Base-by-base conservation (phyloP, 1,140 invertebrate species). In the Heliconius congener region DNA sequence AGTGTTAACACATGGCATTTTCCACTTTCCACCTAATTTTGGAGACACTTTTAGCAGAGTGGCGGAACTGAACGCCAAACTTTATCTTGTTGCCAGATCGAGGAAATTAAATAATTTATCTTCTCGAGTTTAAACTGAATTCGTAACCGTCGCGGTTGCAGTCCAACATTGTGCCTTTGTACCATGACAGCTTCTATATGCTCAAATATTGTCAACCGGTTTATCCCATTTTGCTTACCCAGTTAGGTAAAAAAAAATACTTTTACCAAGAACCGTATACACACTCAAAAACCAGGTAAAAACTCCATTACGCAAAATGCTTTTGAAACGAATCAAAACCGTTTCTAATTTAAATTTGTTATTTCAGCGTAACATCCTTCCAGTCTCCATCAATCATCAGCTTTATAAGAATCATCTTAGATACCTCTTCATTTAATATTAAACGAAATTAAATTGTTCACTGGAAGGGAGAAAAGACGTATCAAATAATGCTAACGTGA, bases 361-460 rank as follows among this genome's bases (percentile, higher is more conserved):
- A 23, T 23, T 57, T 57, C 19, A 57, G n/a, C 55, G 8, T 18
- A 57, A 9, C 55, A 9, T 23, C n/a, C 19, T 52, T 19, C 50
- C 50, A 52, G n/a, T 8, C n/a, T 23, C 55, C 55, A 57, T 57
- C n/a, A 9, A 57, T 57, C 55, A 57, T 23, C 55, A 57, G 55
- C 55, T 23, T 57, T 57, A 57, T 57, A 57, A 57, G 55, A 23
- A 57, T 9, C 55, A n/a, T 57, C 55, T 57, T 9, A 11, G 19
- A 57, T 18, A 57, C 55, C n/a, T 57, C 55, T 57, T 57, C 55
- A 57, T 57, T 57, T 23, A n/a, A 57, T 57, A 60, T 60, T n/a
- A 60, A 60, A n/a, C n/a, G 55, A 60, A 60, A 60, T 60, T 27
- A 60, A 60, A 60, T 60, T 23, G 55, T 60, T 60, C 55, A 60